Conservation (phyloP, 2,888 invertebrate species). For the Pyrrhosoma nymphula region DNA sequence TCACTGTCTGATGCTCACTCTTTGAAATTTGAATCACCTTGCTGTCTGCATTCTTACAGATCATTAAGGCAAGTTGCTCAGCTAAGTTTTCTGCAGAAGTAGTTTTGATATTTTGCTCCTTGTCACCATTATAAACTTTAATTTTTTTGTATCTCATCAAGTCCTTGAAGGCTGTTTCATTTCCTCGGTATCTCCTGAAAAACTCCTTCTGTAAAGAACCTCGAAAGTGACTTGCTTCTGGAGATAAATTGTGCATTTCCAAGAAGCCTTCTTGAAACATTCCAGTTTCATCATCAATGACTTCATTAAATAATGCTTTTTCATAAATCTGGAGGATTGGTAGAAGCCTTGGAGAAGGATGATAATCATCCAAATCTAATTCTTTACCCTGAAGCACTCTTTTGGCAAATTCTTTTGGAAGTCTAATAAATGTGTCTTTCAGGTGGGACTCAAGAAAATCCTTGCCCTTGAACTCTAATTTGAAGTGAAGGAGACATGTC, state of each 20-base stretch:
- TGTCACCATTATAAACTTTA: neutral
- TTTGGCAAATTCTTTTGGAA: slow-evolving; percentile 19
- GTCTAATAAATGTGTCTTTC: neutral
- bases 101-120: neutral
- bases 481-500: neutral
- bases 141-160: neutral
- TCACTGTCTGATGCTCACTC: neutral
- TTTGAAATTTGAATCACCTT: neutral
- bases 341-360: neutral
- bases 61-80: neutral
- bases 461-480: neutral
- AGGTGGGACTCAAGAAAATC: neutral
- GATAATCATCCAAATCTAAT: neutral
- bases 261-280: neutral
- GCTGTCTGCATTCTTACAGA: neutral
- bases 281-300: neutral
- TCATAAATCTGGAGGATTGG: neutral
- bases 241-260: neutral
- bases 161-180: neutral
- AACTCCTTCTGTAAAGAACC: neutral
- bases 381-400: neutral
- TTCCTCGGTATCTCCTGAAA: neutral
- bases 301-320: slow-evolving; percentile 8
- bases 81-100: neutral
- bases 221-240: slow-evolving; percentile 41